Evolutionary conservation across 2,797 vertebrate species (phyloP).

Genomic region (Halcyon badia): DNA sequence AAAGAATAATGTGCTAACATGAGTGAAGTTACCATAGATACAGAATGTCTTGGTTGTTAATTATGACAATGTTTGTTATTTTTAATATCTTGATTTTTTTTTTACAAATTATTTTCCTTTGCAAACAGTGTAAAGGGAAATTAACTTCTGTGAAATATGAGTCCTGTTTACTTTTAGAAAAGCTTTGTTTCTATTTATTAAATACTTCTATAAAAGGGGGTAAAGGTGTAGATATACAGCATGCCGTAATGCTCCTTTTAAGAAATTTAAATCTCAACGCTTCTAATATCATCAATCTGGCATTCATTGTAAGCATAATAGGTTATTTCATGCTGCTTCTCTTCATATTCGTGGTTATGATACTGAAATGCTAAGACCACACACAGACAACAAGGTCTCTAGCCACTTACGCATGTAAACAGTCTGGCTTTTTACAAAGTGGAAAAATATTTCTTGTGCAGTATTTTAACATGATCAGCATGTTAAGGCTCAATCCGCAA

Average conservation of each 20-base stretch:
- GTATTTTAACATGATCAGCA: conserved; percentile 86
- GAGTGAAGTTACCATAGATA: background rate
- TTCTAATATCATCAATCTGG: conserved; percentile 63
- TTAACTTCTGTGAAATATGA: background rate
- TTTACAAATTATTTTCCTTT: background rate
- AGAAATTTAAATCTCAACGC: conserved; percentile 9
- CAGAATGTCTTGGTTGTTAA: background rate
- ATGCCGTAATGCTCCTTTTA: conserved; percentile 31
- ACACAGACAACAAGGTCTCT: conserved; percentile 87
- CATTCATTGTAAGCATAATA: conserved; percentile 73
- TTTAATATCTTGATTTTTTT: background rate
- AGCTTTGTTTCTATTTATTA: background rate
- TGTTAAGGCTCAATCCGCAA: conserved; percentile 81
- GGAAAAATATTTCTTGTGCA: conserved; percentile 83
- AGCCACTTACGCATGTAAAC: conserved; percentile 86
- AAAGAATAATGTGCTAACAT: fast-evolving
- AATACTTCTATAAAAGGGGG: background rate
- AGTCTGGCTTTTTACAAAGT: conserved; percentile 86
- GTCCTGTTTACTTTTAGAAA: background rate
- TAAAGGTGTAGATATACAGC: background rate
- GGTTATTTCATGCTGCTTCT: conserved; percentile 84
- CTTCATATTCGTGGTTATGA: conserved; percentile 82
- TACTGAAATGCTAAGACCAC: conserved; percentile 90
- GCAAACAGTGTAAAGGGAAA: background rate
- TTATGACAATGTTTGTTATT: fast-evolving